A percentile compares a stretch with the other conserved stretches of the same genome.
These are phyloP conservation scores for Latrodectus elegans DNA, from an alignment of 2,888 invertebrate genomes.

Conservation along the genomic window DNA sequence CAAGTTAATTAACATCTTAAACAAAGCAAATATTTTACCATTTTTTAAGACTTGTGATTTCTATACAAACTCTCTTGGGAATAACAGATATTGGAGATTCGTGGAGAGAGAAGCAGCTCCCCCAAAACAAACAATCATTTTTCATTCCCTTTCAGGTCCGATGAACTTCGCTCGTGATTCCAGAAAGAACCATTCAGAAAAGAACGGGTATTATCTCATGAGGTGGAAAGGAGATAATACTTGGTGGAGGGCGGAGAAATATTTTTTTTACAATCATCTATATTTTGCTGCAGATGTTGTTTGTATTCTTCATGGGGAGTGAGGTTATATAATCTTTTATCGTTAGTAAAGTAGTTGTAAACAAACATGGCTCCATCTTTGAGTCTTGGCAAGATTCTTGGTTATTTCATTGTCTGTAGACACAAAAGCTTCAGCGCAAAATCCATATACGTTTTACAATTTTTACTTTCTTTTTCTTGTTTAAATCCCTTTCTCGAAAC, in stretches of 20 bases:
- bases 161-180: slow-evolving; percentile 17
- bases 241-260: neutral
- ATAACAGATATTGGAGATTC: slow-evolving; percentile 10
- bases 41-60: too few relatives aligned
- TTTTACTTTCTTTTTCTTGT: neutral
- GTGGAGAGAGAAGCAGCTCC: neutral
- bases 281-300: slow-evolving; percentile 30
- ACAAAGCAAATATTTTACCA: too few relatives aligned
- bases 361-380: slow-evolving; percentile 28
- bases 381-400: slow-evolving; percentile 35
- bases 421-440: slow-evolving; percentile 42
- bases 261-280: neutral
- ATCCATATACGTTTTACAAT: slow-evolving; percentile 35
- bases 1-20: too few relatives aligned
- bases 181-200: slow-evolving; percentile 31
- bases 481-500: neutral
- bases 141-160: slow-evolving; percentile 14
- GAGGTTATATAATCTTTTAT: slow-evolving; percentile 5
- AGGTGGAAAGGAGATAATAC: slow-evolving; percentile 40
- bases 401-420: slow-evolving; percentile 43
- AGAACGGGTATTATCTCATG: slow-evolving; percentile 37
- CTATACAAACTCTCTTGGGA: neutral
- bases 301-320: neutral
- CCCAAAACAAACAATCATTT: slow-evolving; percentile 38
- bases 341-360: slow-evolving; percentile 12